Evolutionary conservation across 2,888 invertebrate species (phyloP), one percentile per base, ranked within the genome.

Genomic region (Monoplex corrugatus): DNA sequence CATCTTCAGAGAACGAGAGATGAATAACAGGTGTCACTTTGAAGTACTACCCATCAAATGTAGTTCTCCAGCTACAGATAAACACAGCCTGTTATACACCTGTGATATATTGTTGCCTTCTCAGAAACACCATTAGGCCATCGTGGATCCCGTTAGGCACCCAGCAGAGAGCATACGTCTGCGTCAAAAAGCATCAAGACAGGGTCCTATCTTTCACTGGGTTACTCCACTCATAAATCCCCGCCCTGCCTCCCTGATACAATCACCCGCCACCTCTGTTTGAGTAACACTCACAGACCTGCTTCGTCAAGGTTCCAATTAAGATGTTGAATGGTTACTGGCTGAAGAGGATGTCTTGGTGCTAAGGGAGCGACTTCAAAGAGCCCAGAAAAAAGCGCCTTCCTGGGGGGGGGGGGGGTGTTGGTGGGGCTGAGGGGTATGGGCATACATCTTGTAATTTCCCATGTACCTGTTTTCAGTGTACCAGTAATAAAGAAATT

Each of bases 231-330:
- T 78, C 78, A 78, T 78, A 78, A 78, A 78, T 78, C 78, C 78
- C 23, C 23, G 16, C 8, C 16, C 35, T 38, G 13, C 35, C 35
- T n/a, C 78, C 35, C 38, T 38, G 78, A 78, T 78, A 78, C 40
- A 78, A 40, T 78, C n/a, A n/a, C n/a, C n/a, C 78, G 38, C 78
- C 38, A 19, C 35, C 10, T 16, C 40, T 38, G 78, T 38, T 40
- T 16, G 6, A 78, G 78, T 78, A 38, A 78, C 78, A 78, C 78
- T 78, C 78, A 13, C 19, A 32, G 38, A 78, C 35, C 78, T 40
- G 78, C 40, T 78, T 78, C 78, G 78, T 78, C 78, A 40, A 78
- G 38, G 78, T 78, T 78, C 78, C 78, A 78, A 78, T 78, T 78
- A 78, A 78, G 78, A 78, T 78, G 32, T 78, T 78, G 78, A 78